Conservation (phyloP, 2,113 vertebrate genomes). For the Pardalotus punctatus region DNA sequence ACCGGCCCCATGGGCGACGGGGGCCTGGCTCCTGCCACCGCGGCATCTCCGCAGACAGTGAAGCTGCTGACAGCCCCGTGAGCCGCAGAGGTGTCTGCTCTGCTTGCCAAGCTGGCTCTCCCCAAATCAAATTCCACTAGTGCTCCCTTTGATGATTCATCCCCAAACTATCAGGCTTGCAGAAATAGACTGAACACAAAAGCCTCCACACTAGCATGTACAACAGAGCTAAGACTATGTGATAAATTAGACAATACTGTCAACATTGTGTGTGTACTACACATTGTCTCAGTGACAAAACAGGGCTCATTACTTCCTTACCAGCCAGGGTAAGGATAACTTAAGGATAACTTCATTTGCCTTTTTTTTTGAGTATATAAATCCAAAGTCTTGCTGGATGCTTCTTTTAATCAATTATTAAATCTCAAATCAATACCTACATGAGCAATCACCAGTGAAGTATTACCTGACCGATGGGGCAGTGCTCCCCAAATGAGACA, state of each 20-base stretch:
- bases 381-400: conserved; percentile 28
- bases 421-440: conserved; percentile 41
- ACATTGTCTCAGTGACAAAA: conserved; percentile 36
- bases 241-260: conserved; percentile 63
- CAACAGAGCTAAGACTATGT: conserved; percentile 39
- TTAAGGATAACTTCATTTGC: not conserved
- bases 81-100: not conserved
- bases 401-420: conserved; percentile 66
- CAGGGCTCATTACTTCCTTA: conserved; percentile 57
- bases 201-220: conserved; percentile 34
- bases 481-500: conserved; percentile 35
- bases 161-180: conserved; percentile 3
- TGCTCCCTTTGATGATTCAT: conserved; percentile 54
- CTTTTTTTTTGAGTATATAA: not conserved
- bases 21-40: not conserved
- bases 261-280: conserved; percentile 38
- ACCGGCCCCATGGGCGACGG: rapidly evolving
- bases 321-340: conserved; percentile 4
- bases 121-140: conserved; percentile 27
- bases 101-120: not conserved
- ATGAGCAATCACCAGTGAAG: not conserved
- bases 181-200: conserved; percentile 49
- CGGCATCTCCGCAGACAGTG: rapidly evolving
- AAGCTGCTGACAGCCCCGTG: not conserved
- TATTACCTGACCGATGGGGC: conserved; percentile 18